These are phyloP conservation scores for Tridacna gigas DNA, from an alignment of 2,888 invertebrate species.

Conservation along the genomic window DNA sequence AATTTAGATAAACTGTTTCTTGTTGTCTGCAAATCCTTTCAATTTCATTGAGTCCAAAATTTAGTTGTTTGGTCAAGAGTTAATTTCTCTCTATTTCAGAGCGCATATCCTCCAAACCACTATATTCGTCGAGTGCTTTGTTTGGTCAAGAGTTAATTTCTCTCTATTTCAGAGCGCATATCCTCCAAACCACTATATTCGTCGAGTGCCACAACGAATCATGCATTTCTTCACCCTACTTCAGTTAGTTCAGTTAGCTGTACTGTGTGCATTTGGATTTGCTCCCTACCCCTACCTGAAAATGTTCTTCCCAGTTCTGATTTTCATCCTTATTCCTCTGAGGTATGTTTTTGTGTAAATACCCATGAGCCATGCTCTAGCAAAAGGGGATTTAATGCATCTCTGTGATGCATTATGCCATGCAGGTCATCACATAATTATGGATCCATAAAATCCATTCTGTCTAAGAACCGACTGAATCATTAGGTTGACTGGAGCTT, in stretches of 20 bases:
- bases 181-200: slow-evolving; percentile 86
- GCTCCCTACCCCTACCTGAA: slow-evolving; percentile 86
- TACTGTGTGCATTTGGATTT: slow-evolving; percentile 86
- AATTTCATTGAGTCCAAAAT: too few species aligned
- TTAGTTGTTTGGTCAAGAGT: too few species aligned
- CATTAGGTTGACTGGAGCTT: too few species aligned
- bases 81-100: slow-evolving; percentile 83
- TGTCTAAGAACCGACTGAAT: too few species aligned
- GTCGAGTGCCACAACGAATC: slow-evolving; percentile 86
- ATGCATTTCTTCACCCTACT: slow-evolving; percentile 86
- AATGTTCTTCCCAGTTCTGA: slow-evolving; percentile 88
- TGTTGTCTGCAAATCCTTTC: too few species aligned
- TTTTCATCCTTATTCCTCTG: slow-evolving; percentile 86
- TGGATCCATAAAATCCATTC: too few species aligned
- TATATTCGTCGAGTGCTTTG: slow-evolving; percentile 85
- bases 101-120: slow-evolving; percentile 86
- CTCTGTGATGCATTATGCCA: too few species aligned
- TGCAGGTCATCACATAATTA: too few species aligned
- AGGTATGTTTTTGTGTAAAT: slow-evolving; percentile 79
- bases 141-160: too few species aligned
- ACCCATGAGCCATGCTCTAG: too few species aligned
- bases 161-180: slow-evolving; percentile 86
- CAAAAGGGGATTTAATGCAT: too few species aligned
- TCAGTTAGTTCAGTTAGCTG: slow-evolving; percentile 85
- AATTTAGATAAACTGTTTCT: too few species aligned